A percentile compares a stretch with the other conserved stretches of the same genome.
Evolutionary conservation across 2,888 invertebrate species (phyloP).

Genomic region (Beris chalybata): DNA sequence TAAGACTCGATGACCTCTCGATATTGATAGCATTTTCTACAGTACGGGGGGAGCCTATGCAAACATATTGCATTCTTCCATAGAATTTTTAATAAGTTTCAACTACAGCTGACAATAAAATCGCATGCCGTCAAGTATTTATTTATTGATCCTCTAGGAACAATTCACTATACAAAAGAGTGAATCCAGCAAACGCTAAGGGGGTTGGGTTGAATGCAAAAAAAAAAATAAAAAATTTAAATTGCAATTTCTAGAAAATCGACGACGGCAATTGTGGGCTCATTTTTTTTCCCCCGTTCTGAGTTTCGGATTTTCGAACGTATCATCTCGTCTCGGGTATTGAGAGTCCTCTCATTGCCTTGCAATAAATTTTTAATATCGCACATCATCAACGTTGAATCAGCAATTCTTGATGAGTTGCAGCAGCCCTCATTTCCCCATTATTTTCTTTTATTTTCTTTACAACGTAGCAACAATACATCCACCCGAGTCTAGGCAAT

Average conservation of each 20-base stretch:
- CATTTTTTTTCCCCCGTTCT: conserved; percentile 1
- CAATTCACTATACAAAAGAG: conserved; percentile 20
- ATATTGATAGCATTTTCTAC: too few species aligned
- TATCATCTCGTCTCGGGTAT: background rate
- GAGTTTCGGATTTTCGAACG: conserved; percentile 17
- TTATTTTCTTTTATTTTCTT: conserved; percentile 28
- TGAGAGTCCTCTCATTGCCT: conserved; percentile 30
- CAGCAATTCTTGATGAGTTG: conserved; percentile 35
- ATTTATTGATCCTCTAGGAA: conserved; percentile 33
- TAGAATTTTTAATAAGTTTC: conserved; percentile 2
- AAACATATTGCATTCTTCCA: too few species aligned
- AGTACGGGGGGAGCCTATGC: too few species aligned
- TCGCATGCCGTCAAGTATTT: conserved; percentile 33
- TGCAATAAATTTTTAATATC: conserved; percentile 39
- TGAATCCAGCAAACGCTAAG: conserved; percentile 5
- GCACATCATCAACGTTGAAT: conserved; percentile 34
- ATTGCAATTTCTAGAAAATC: conserved; percentile 14
- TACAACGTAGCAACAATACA: conserved; percentile 16
- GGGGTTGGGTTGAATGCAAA: too few species aligned
- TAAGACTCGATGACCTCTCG: too few species aligned
- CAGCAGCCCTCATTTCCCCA: conserved; percentile 15
- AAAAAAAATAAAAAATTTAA: background rate
- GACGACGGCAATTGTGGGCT: background rate
- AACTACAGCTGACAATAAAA: conserved; percentile 31
- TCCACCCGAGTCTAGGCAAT: conserved; percentile 26